Base-by-base conservation (phyloP, 2,888 invertebrate species). In the Salpingus planirostris region DNA sequence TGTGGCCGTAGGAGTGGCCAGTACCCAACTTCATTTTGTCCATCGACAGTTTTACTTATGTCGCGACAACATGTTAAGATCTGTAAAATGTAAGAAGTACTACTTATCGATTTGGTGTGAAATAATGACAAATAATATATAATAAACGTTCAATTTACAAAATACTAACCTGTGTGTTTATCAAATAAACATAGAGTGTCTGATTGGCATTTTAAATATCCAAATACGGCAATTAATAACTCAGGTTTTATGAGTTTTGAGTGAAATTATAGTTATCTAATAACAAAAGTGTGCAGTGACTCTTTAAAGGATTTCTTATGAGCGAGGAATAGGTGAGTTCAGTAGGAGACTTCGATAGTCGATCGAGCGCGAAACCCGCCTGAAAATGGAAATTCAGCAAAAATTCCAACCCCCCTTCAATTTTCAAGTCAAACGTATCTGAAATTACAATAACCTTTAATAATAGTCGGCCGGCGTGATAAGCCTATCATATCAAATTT, bases 71-170 rank as follows among this genome's bases (percentile, higher is more conserved):
- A 55, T 59, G 59, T 51, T 55, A 55, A 57, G 57, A 59, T 55
- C 52, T 50, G 54, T 57, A 53, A 58, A 57, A 59, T 55, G 49
- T 54, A 55, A 58, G 54, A 51, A 61, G 61, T 59, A 62, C n/a
- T n/a, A n/a, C 54, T 65, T 65, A 64, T 59, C 64, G 55, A 57
- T 59, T 56, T 60, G 52, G 65, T 65, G 65, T 64, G 64, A 65
- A 65, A 64, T 60, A 60, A 60, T 57, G 55, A 59, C 61, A 61
- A 61, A 61, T 59, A 62, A 57, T 56, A 55, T 56, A 60, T 59
- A 64, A 62, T 64, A 60, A 62, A 52, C 57, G 57, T 49, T 60
- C 54, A 63, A 64, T 64, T 64, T 59, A 64, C 61, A 55, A 58
- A 55, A 56, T 57, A 53, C 50, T 50, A 50, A 47, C 34, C 46